A percentile compares a stretch with the other conserved stretches of the same genome.
These are phyloP conservation scores for Protomyctophum bolini DNA, from an alignment of 2,113 vertebrate species.

Conservation along the genomic window DNA sequence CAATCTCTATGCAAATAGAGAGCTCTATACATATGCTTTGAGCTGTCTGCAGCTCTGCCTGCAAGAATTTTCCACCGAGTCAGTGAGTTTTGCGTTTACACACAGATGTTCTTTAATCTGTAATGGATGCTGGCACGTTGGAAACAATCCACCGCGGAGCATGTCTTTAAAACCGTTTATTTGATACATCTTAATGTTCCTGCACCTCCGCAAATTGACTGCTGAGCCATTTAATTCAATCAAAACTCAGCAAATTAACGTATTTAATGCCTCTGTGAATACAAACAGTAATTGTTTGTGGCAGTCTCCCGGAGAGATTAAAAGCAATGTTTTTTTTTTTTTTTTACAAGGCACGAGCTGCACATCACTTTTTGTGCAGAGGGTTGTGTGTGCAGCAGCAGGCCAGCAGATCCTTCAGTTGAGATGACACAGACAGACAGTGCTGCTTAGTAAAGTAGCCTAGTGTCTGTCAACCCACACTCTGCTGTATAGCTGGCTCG, in stretches of 20 bases:
- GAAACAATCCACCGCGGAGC: conserved; percentile 70
- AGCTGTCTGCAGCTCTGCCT: conserved; percentile 73
- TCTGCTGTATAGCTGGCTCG: neutral
- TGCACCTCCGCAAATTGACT: conserved; percentile 74
- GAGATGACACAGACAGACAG: neutral
- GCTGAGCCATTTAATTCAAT: conserved; percentile 76
- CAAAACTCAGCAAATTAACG: conserved; percentile 74
- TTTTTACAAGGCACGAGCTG: conserved; percentile 16
- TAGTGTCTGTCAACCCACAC: conserved; percentile 1
- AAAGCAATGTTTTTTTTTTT: conserved; percentile 7
- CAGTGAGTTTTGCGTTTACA: conserved; percentile 68
- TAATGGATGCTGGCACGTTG: conserved; percentile 71
- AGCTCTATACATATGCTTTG: conserved; percentile 60
- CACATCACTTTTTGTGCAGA: conserved; percentile 12
- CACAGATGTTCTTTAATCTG: conserved; percentile 78
- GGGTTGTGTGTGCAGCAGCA: conserved; percentile 24
- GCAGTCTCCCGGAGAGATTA: conserved; percentile 40
- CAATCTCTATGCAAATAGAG: conserved; percentile 78
- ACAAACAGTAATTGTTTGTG: conserved; percentile 70
- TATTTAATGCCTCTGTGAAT: conserved; percentile 61
- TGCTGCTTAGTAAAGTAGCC: neutral
- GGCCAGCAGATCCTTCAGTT: conserved; percentile 50
- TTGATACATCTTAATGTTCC: conserved; percentile 75
- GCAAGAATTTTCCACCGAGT: conserved; percentile 66
- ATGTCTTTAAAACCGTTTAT: conserved; percentile 74